Evolutionary conservation across 2,888 invertebrate species (phyloP).

Genomic region (Epinotia ramella): DNA sequence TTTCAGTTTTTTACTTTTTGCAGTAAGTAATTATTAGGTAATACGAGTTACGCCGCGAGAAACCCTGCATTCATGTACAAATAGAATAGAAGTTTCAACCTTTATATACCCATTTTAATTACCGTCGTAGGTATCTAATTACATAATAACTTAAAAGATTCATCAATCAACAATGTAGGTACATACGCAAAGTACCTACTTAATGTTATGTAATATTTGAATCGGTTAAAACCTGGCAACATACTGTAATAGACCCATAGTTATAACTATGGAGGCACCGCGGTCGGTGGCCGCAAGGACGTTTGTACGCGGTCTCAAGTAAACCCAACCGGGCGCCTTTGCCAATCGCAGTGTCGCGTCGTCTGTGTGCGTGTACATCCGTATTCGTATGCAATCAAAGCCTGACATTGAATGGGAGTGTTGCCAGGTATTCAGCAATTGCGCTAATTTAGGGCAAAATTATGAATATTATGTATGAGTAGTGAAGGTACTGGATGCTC

Average conservation of each 20-base stretch:
- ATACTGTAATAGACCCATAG: constrained; percentile 12
- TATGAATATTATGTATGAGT: not conserved
- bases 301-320: constrained; percentile 82
- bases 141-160: too few species aligned
- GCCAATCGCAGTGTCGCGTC: constrained; percentile 58
- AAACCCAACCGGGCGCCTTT: constrained; percentile 65
- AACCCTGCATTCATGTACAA: too few species aligned
- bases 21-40: too few species aligned
- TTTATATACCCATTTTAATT: too few species aligned
- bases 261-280: constrained; percentile 55
- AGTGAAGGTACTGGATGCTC: too few species aligned
- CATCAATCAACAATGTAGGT: not conserved
- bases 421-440: constrained; percentile 53
- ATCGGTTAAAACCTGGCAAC: constrained; percentile 8
- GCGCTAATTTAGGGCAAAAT: not conserved
- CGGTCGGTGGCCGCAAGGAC: constrained; percentile 84
- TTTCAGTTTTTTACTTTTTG: too few species aligned
- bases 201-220: constrained; percentile 6
- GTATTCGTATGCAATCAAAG: constrained; percentile 56
- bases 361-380: constrained; percentile 51
- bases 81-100: too few species aligned
- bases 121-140: too few species aligned
- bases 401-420: constrained; percentile 57
- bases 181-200: not conserved
- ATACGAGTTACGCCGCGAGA: too few species aligned